These are phyloP conservation scores for Phyllostomus discolor DNA, from an alignment of 2,113 vertebrate genomes.

Conservation along the genomic window DNA sequence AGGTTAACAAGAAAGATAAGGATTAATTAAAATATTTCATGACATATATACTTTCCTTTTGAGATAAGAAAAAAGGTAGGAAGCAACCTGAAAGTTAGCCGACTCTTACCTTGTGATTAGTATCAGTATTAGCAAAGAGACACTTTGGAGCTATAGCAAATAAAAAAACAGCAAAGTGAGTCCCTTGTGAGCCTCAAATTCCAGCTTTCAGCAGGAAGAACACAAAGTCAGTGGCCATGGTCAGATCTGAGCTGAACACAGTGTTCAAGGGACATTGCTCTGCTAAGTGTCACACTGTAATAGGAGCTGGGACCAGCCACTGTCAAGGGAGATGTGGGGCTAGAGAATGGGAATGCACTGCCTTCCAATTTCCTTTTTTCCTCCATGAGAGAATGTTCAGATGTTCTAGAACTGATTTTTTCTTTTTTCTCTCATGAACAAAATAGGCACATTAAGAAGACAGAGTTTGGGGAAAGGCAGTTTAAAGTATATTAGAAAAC, in stretches of 20 bases:
- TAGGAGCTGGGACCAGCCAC: background rate
- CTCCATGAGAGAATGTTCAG: background rate
- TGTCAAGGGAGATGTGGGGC: background rate
- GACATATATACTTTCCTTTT: background rate
- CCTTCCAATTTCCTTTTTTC: background rate
- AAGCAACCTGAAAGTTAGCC: background rate
- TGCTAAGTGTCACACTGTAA: background rate
- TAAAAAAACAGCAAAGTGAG: background rate
- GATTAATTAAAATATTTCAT: background rate
- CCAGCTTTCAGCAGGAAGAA: background rate
- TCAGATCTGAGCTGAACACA: background rate
- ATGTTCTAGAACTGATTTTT: background rate
- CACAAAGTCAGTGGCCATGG: background rate
- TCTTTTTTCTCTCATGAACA: background rate
- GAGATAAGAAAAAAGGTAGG: background rate
- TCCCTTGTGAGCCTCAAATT: background rate
- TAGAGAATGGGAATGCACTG: background rate
- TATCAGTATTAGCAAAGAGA: background rate
- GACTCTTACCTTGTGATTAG: background rate
- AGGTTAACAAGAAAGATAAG: background rate
- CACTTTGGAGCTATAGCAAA: background rate
- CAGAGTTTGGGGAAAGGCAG: background rate
- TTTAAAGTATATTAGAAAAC: constrained; percentile 4
- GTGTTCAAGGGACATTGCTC: background rate
- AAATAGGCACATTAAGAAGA: background rate